Conservation (phyloP, 2,888 invertebrate genomes). For the Cheilosia grossa region DNA sequence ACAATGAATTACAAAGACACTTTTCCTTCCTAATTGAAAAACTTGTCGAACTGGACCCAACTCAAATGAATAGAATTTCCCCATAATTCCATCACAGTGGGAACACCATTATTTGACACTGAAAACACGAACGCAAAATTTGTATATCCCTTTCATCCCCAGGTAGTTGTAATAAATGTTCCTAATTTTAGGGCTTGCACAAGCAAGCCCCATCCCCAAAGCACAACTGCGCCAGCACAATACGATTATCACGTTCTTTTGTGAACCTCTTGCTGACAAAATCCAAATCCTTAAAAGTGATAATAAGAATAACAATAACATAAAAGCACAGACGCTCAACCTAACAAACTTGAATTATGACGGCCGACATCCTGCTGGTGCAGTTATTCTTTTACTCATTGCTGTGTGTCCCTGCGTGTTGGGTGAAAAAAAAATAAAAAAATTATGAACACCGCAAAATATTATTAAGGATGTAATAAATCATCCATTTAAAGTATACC, state of each 20-base stretch:
- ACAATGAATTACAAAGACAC: neutral
- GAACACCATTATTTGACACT: conserved; percentile 4
- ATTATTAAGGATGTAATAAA: conserved; percentile 71
- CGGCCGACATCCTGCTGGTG: conserved; percentile 67
- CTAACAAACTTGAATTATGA: conserved; percentile 66
- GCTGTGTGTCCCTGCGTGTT: conserved; percentile 63
- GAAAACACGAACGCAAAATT: conserved; percentile 16
- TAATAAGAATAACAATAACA: conserved; percentile 60
- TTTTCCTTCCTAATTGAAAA: neutral
- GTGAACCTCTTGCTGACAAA: conserved; percentile 63
- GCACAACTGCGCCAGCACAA: conserved; percentile 25
- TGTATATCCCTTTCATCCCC: conserved; percentile 10
- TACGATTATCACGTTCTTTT: conserved; percentile 50
- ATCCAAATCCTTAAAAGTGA: conserved; percentile 59
- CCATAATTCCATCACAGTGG: conserved; percentile 17
- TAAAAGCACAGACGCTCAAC: conserved; percentile 28
- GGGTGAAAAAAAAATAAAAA: conserved; percentile 19
- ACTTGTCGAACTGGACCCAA: neutral
- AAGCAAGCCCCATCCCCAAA: neutral
- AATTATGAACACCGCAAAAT: conserved; percentile 58
- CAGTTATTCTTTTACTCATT: conserved; percentile 57
- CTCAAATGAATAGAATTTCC: neutral
- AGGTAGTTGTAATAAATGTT: conserved; percentile 53
- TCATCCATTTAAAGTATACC: conserved; percentile 65
- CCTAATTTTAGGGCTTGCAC: conserved; percentile 58